A percentile compares a stretch with the other conserved stretches of the same genome.
These are phyloP conservation scores for Chlorops oryzae DNA, from an alignment of 1,140 invertebrate genomes.

Conservation along the genomic window DNA sequence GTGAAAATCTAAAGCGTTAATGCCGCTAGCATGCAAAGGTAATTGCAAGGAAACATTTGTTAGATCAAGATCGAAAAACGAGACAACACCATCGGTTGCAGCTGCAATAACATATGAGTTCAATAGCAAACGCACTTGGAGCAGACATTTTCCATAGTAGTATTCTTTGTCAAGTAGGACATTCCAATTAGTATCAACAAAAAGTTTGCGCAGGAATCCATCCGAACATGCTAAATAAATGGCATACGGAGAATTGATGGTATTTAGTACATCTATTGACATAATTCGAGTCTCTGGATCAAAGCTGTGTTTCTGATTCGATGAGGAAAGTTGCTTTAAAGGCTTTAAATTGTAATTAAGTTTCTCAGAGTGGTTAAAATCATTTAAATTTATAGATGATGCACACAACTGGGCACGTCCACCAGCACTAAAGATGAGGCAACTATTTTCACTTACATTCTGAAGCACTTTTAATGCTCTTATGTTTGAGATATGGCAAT, in stretches of 20 bases:
- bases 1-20: constrained; percentile 31
- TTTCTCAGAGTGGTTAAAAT: constrained; percentile 18
- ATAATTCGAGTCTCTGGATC: constrained; percentile 36
- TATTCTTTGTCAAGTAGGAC: constrained; percentile 1
- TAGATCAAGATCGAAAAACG: constrained; percentile 21
- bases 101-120: constrained; percentile 20
- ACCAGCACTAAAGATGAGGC: constrained; percentile 36
- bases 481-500: constrained; percentile 37
- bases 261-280: constrained; percentile 20
- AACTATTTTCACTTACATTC: constrained; percentile 4
- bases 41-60: constrained; percentile 15
- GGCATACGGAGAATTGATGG: neutral
- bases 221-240: constrained; percentile 32
- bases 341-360: constrained; percentile 20
- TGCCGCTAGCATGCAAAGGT: constrained; percentile 28
- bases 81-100: constrained; percentile 33
- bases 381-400: constrained; percentile 19
- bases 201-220: constrained; percentile 24
- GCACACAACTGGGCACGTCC: constrained; percentile 39
- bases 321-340: neutral
- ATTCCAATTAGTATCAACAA: constrained; percentile 2
- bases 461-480: constrained; percentile 16
- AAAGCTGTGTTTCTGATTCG: constrained; percentile 1
- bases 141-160: constrained; percentile 27
- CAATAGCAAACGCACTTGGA: constrained; percentile 20